Evolutionary conservation across 2,888 invertebrate species (phyloP), one percentile per base, ranked within the genome.

Genomic region (Hedychridium roseum): DNA sequence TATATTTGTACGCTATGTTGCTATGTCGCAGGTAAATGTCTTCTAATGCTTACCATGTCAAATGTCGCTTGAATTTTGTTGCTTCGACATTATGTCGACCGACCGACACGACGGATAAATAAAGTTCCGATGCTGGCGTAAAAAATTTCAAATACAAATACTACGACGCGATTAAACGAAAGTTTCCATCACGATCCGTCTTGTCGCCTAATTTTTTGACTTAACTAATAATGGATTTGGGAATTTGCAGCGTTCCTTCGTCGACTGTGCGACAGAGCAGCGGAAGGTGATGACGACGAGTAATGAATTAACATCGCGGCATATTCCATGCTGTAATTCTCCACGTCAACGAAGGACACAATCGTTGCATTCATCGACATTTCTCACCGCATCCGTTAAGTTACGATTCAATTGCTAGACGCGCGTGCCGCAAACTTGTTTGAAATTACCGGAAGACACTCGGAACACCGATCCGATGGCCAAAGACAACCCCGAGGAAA

Each of bases 181-280:
- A 16, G 2, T 32, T 32, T 17, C 32, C 4, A 3, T 32, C 1
- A 32, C 7, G 3, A 23, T 21, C 16, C 21, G 26, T 42, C 34
- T 42, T 34, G 26, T 26, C 34, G 17, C 26, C 21, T 18, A 2
- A 3, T 7, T 15, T 16, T 3, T 21, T 1, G 18, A 9, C 6
- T 20, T 17, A 12, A 16, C 6, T 3, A 1, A 34, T 9, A 5
- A 7, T 12, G 1, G 5, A 35, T 16, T 6, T 1, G 35, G 16
- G 1, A 11, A 83, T 65, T 71, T 60, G n/a, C 70, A 79, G 78
- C 73, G 63, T 94, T 95, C 86, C 88, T 94, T 81, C 88, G 89
- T 84, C 89, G 87, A 85, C 88, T 94, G 87, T 89, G 90, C 81
- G 88, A 87, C 74, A 84, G 85, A 80, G 74, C 70, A 28, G 38